These are phyloP conservation scores for Chalcosyrphus nemorum DNA, from an alignment of 2,888 invertebrate species.

Conservation along the genomic window DNA sequence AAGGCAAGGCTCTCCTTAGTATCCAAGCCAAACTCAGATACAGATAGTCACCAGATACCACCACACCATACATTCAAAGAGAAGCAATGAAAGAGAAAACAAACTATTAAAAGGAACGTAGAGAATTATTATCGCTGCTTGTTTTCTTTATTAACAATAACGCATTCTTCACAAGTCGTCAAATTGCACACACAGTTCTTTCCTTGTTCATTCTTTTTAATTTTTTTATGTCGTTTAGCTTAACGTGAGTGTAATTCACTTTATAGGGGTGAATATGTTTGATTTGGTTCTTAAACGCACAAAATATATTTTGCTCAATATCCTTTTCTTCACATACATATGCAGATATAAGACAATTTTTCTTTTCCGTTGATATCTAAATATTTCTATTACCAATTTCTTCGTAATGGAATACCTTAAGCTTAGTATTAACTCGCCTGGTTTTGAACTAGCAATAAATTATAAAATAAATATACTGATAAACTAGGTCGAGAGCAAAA, in stretches of 20 bases:
- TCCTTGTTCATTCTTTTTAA: conserved; percentile 49
- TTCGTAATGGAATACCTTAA: no score
- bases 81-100: conserved; percentile 43
- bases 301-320: not conserved
- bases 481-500: no score
- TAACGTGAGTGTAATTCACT: conserved; percentile 30
- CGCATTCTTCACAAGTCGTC: conserved; percentile 62
- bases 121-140: conserved; percentile 54
- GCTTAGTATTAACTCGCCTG: no score
- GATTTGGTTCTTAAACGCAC: conserved; percentile 2
- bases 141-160: conserved; percentile 67
- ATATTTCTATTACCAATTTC: no score
- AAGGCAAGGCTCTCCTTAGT: conserved; percentile 25
- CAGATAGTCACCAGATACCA: not conserved
- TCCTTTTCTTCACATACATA: no score
- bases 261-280: conserved; percentile 26
- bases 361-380: no score
- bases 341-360: no score
- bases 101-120: conserved; percentile 40
- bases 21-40: not conserved
- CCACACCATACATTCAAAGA: conserved; percentile 22
- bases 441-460: no score
- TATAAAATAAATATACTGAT: no score
- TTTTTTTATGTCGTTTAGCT: conserved; percentile 14
- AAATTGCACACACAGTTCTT: conserved; percentile 62